phyloP scores from a whole-genome alignment of 1,140 invertebrate species.

The Drosophila pandora region DNA sequence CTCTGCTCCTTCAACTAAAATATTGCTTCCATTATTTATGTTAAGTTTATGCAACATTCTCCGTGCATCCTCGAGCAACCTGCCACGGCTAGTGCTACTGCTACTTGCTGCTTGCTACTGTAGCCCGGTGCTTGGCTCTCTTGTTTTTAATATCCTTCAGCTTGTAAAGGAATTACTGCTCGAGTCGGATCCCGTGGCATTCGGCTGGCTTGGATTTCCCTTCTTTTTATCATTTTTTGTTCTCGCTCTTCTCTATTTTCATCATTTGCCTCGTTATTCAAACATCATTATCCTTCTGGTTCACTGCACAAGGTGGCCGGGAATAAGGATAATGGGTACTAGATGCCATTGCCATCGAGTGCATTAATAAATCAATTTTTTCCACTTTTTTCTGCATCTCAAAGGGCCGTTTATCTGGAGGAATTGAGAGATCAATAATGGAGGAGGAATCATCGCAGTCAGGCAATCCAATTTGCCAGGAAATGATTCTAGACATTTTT shows the following conservation, averaged over 20 bases:
- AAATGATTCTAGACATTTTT: background rate
- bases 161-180: constrained; percentile 75
- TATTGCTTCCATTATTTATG: constrained; percentile 80
- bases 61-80: constrained; percentile 28
- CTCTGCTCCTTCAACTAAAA: constrained; percentile 55
- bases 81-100: constrained; percentile 21
- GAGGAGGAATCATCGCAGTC: constrained; percentile 17
- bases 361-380: constrained; percentile 62
- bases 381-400: constrained; percentile 53
- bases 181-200: constrained; percentile 38
- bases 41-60: constrained; percentile 78
- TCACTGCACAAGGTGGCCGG: constrained; percentile 42
- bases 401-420: constrained; percentile 29
- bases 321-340: constrained; percentile 1
- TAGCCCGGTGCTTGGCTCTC: constrained; percentile 28
- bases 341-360: constrained; percentile 46
- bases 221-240: constrained; percentile 3
- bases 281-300: constrained; percentile 58
- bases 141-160: constrained; percentile 81
- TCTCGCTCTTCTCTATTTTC: constrained; percentile 38
- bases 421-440: constrained; percentile 35
- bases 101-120: constrained; percentile 4
- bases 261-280: constrained; percentile 75
- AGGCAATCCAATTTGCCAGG: constrained; percentile 26
- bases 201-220: constrained; percentile 23